Evolutionary conservation across 2,888 invertebrate species (phyloP), one percentile per base, ranked within the genome.

Genomic region (Dolomedes plantarius): DNA sequence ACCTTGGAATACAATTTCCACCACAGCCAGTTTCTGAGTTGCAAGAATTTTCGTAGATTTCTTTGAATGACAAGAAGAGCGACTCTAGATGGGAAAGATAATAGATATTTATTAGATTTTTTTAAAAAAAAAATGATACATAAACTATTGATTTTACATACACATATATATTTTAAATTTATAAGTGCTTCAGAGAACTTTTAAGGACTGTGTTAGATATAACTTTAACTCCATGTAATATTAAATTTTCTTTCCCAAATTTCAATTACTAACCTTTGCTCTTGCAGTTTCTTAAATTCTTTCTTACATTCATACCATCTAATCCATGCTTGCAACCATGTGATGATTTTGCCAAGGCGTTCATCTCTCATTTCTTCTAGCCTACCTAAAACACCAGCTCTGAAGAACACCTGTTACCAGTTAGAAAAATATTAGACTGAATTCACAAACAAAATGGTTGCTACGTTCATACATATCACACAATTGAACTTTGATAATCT

Each of bases 281-380:
- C 98, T 93, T 98, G 97, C 92, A 98, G 93, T 93, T 96, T 97
- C 95, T 98, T 98, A 96, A 95, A 99, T 91, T 97, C 96, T 90
- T 92, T 92, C 86, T 92, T 90, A 90, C 92, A 91, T 56, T 91
- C 89, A 90, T 92, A 98, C 94, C 97, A 98, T 91, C 99, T 95
- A 92, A 98, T 96, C 95, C 95, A 97, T 90, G 98, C 96, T 93
- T 98, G 98, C 94, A 98, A 95, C 97, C 98, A 98, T 91, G 98
- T 96, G 91, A 99, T 96, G 92, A 99, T 98, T 94, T 97, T 98
- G 93, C 96, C 94, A 90, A 99, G 94, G 93, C 98, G 97, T 93
- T 99, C 99, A 93, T 99, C 99, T 95, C 99, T 97, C 93, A 99
- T 94, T 93, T 99, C 99, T 93, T 99, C 99, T 95, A 99, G 97